Evolutionary conservation across 2,113 vertebrate species (phyloP), one percentile per base, ranked within the genome.

Genomic region (Odocoileus hemionus): DNA sequence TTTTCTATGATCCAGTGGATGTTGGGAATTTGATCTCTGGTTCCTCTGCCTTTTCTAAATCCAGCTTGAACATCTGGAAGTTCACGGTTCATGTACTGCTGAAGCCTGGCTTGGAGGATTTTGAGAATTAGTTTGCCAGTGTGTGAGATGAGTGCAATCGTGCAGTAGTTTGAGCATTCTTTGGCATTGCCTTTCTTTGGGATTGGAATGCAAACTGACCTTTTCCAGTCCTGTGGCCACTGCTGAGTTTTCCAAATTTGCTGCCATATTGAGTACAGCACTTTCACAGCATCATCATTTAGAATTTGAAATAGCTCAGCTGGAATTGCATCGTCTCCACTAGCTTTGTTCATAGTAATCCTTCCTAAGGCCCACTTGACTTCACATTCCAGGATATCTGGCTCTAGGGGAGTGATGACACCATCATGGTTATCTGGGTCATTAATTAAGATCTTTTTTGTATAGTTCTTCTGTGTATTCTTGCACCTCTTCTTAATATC

Each of bases 51-150:
- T 67, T 67, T 36, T 33, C 16, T 36, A 67, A 36, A 67, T 10
- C 16, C 33, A n/a, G 8, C 17, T 67, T n/a, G 33, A 19, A 19
- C 4, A 10, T 19, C 64, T 67, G 4, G 33, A 67, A 67, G 16
- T 36, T 67, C 33, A n/a, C 0, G 0, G 16, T 36, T 67, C 16
- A n/a, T 1, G 1, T 36, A 67, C 2, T 9, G 8, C 8, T 67
- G 33, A 36, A 67, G 33, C 33, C 33, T 67, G 16, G 33, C 33
- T 19, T 19, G 64, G 64, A n/a, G 64, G 36, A 67, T 67, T 36
- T 67, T 67, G 64, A 67, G 33, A 33, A 67, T 36, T 67, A 67
- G 8, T 67, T 36, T 67, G 33, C 33, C n/a, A 67, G 64, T 67
- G 64, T 67, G 64, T 10, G 64, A 36, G 33, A n/a, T 36, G 33